Evolutionary conservation across 2,888 invertebrate species (phyloP).

Genomic region (Athalia cordata): DNA sequence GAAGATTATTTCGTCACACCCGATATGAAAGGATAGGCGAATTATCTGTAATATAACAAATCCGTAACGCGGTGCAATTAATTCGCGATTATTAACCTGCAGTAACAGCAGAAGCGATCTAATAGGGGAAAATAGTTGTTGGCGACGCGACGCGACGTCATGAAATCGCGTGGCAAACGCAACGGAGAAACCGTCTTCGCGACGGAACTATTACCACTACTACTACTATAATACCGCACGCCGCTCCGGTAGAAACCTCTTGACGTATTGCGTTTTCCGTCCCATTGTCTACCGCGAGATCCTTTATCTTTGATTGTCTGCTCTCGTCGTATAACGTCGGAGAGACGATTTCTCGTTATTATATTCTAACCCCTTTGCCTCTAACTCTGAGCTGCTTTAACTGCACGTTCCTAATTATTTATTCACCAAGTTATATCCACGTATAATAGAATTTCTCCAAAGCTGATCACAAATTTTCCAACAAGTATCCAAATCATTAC

Average conservation of each 20-base stretch:
- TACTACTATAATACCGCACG: not conserved
- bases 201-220: not conserved
- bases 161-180: constrained; percentile 27
- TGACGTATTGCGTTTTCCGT: constrained; percentile 43
- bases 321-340: constrained; percentile 13
- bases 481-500: not conserved
- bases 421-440: constrained; percentile 2
- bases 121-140: too few species aligned
- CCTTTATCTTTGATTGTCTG: constrained; percentile 39
- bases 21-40: not conserved
- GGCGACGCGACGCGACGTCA: constrained; percentile 23
- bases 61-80: too few species aligned
- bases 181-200: constrained; percentile 11
- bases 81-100: too few species aligned
- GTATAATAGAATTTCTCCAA: too few species aligned
- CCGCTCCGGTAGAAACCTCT: constrained; percentile 3
- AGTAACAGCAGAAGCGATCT: too few species aligned
- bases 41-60: too few species aligned
- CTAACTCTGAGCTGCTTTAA: not conserved
- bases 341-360: constrained; percentile 31
- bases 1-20: not conserved
- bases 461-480: not conserved
- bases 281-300: constrained; percentile 35
- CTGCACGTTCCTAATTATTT: constrained; percentile 32
- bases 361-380: constrained; percentile 14